Conservation (phyloP, 2,113 vertebrate genomes). For the Austrofundulus limnaeus region DNA sequence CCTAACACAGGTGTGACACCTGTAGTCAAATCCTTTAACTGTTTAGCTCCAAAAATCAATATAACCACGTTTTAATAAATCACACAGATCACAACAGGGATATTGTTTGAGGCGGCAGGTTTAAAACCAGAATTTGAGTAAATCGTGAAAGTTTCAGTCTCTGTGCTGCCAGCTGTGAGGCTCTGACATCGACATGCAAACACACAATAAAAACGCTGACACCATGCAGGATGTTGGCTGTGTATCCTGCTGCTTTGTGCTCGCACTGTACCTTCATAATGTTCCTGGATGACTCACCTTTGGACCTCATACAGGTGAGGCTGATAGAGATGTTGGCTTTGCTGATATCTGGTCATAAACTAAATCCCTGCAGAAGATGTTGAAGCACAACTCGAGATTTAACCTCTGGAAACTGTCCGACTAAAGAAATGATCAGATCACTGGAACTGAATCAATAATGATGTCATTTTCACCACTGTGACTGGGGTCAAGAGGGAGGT, state of each 20-base stretch:
- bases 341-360: background rate
- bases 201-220: conserved; percentile 5
- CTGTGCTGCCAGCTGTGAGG: background rate
- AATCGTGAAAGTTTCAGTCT: background rate
- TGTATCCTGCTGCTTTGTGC: background rate
- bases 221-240: background rate
- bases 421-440: background rate
- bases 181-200: background rate
- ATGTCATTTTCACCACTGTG: too few species aligned
- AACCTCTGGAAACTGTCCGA: too few species aligned
- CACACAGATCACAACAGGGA: too few species aligned
- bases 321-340: background rate
- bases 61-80: too few species aligned
- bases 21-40: too few species aligned
- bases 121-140: background rate
- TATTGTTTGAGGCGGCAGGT: too few species aligned
- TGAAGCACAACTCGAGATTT: background rate
- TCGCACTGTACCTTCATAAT: background rate
- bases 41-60: too few species aligned
- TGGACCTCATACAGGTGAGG: background rate
- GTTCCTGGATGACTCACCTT: background rate
- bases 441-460: background rate
- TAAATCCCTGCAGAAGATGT: background rate
- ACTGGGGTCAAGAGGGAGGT: too few species aligned
- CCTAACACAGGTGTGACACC: too few species aligned